Base-by-base conservation (phyloP, 2,113 vertebrate species). In the Pachypanchax playfairii region DNA sequence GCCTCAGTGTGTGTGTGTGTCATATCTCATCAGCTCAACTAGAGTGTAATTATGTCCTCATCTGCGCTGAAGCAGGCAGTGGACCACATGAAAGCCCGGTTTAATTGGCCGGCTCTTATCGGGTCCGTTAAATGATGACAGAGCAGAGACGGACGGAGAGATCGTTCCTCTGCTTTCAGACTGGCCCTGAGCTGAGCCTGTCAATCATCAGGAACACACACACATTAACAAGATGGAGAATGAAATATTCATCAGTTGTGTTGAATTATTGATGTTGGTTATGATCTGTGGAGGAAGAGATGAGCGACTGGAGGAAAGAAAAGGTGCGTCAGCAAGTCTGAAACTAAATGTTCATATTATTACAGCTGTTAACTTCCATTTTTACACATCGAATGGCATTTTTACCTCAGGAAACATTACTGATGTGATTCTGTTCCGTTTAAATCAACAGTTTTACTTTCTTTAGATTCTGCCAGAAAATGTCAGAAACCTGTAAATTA, bases 211-310 rank as follows among this genome's bases (percentile, higher is more conserved):
- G 18, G 8, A n/a, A 53, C 12, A 42, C 35, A 59, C 53, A 69
- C 67, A 69, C 67, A 71, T 39, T 53, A 35, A 75, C 64, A 33
- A 20, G 59, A 5, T 2, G 61, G 70, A 33, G n/a, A 2, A 75
- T 87, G 67, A 82, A 84, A 75, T 71, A 82, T 85, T 75, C 49
- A 82, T 70, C 24, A 14, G 51, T 1, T 3, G 44, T 12, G 1
- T 24, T 83, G 62, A 80, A 73, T 82, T 82, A 82, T 81, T 82
- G 54, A 83, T 24, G 20, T 59, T 39, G 71, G 69, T 62, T 68
- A 47, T 12, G 80, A 35, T 61, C 73, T 65, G 50, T 17, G 60
- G 57, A 65, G 25, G 36, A 52, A 15, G 39, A 28, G 63, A 73
- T 80, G 74, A 80, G 56, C 62, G 50, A 69, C 20, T 15, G 57